Evolutionary conservation across 2,113 vertebrate genomes (phyloP), one percentile per base, ranked within the genome.

Genomic region (Blennius ocellaris): DNA sequence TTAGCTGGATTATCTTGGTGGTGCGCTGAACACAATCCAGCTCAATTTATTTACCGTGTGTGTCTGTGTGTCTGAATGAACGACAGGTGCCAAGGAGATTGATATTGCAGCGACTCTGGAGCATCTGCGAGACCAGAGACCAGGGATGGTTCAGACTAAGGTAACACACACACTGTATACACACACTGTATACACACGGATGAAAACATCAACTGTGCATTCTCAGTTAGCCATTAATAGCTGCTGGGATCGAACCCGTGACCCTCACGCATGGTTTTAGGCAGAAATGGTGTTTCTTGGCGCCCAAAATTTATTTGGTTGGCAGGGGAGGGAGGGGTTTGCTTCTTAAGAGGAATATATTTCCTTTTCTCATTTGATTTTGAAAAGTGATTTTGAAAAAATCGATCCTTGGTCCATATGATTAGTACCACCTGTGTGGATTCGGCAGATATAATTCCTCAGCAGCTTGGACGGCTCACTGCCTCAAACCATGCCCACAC

Each of bases 41-140:
- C 75, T 21, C 6, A n/a, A 3, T 39, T 12, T 64, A 1, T 37
- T 47, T 3, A 43, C 37, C 83, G 11, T 79, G 5, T 80, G 54
- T 52, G 14, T 60, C 39, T 72, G 17, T 81, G 62, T 78, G 52
- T 80, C 11, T 69, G 48, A 52, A 21, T 15, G 10, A 6, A 5
- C 80, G 93, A 86, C 94, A 99, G 98, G 98, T 88, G 97, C 97
- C 90, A 99, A 99, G 87, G 98, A 99, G 94, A 97, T 99, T 84
- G 98, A 99, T 90, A 99, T 99, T 63, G 97, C 98, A 15, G 98
- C 97, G 21, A 98, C 98, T 59, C 93, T 99, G 95, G 98, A 99
- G 90, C 97, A 99, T 90, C 93, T 99, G 90, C 87, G 98, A 83
- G 98, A 99, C 94, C 98, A 99, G 94, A 93, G 98, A 87, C 96